Conservation (phyloP, 2,797 vertebrate species). For the Chlorospingus semifuscus region DNA sequence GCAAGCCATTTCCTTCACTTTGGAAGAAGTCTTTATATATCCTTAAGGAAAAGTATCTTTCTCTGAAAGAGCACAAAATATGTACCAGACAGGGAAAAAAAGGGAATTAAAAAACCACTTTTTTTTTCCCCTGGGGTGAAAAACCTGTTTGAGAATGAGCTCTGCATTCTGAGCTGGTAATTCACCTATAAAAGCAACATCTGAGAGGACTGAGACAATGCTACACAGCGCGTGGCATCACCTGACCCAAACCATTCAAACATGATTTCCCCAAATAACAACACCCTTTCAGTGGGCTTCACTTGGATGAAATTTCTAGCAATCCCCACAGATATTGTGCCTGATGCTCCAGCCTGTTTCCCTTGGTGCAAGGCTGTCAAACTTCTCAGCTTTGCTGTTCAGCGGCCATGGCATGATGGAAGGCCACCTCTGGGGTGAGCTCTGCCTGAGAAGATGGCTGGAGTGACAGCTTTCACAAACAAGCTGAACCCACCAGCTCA, state of each 20-base stretch:
- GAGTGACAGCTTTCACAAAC: background rate
- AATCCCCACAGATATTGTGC: background rate
- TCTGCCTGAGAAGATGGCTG: background rate
- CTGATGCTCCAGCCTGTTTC: background rate
- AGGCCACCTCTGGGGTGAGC: background rate
- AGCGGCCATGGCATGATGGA: background rate
- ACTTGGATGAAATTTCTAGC: background rate
- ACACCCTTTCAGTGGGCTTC: background rate
- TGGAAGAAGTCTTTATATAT: background rate
- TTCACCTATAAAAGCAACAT: background rate
- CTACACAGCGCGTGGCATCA: background rate
- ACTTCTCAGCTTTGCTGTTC: background rate
- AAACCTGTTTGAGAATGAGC: background rate
- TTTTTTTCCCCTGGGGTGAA: background rate
- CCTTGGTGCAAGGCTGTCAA: accelerated
- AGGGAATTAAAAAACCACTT: accelerated
- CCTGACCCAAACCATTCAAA: background rate
- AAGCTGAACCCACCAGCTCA: background rate
- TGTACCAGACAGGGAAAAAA: accelerated
- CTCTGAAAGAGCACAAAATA: background rate
- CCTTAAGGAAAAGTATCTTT: background rate
- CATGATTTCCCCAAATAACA: background rate
- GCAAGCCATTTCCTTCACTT: background rate
- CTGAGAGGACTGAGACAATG: accelerated
- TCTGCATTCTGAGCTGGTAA: background rate